Evolutionary conservation across 2,888 invertebrate species (phyloP), one percentile per base, ranked within the genome.

Genomic region (Lottia scabra): DNA sequence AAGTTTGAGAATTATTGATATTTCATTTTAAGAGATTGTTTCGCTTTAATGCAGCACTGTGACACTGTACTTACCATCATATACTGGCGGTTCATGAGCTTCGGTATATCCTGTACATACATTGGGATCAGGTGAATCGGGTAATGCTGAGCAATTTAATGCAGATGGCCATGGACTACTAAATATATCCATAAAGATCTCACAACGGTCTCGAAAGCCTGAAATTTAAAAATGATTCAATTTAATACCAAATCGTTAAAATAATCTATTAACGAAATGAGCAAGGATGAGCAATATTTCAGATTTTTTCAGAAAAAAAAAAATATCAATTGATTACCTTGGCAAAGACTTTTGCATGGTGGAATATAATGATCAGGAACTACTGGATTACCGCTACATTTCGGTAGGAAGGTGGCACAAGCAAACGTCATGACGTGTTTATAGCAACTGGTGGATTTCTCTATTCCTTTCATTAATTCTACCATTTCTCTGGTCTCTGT

Each of bases 81-180:
- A 44, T 12, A 72, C 67, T 0, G 77, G 78, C 3, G 79, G 77
- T 75, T 83, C 81, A 45, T 78, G 75, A 0, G 84, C 83, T 71
- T 84, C 83, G 19, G 74, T 74, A 75, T 84, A 85, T 1, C 86
- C 86, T 4, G 83, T 74, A 71, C 86, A 86, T 5, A 84, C 76
- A 13, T 67, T 79, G 2, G 82, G 75, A 48, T 86, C 82, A 12
- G 80, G 74, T 0, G 74, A 74, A 73, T 86, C 83, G 0, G 84
- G 84, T 26, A 85, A 78, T 3, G 68, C 67, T 65, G 80, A 78
- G 72, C 86, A 86, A 70, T 80, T 79, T 30, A 85, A 56, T 13
- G 74, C 65, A 4, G 72, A 64, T 2, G 84, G 83, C 83, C 83
- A 84, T 0, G 75, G 74, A 15, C 66, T 43, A 68, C 75, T 75